Evolutionary conservation across 2,888 invertebrate genomes (phyloP), one percentile per base, ranked within the genome.

Genomic region (Busseola fusca): DNA sequence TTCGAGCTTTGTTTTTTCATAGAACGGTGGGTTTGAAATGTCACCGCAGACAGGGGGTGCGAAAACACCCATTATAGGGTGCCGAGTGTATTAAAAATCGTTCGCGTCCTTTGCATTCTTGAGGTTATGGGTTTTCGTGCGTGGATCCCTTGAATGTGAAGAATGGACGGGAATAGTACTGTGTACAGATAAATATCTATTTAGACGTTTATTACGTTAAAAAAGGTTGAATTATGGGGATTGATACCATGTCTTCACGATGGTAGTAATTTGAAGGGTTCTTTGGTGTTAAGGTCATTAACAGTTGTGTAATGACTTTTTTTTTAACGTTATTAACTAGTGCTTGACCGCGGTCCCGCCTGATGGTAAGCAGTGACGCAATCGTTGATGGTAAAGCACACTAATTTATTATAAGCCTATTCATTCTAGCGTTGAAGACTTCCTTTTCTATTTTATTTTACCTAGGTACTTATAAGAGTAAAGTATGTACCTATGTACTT

Each of bases 1-100:
- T 94, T 92, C 87, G 82, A 90, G 93, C 93, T 92, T 94, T 95
- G 94, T 95, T 95, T 95, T 95, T 95, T 94, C 94, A 93, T 93
- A 93, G 91, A 93, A 92, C 91, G 88, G 90, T 91, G 90, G 92
- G 92, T 94, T 93, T 93, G 92, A 95, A 95, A 95, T 95, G 95
- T 95, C 95, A 95, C 94, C 95, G 91, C 95, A 93, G 90, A 89
- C 88, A 87, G 91, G 95, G 89, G 93, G 95, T 93, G 94, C 91
- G 92, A 94, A 93, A 92, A 93, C 90, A 90, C 88, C 93, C 94
- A 95, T 94, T 93, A 95, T 90, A 89, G 94, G 94, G 95, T 91
- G 93, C 88, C 86, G 90, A 91, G 91, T 93, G 91, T 94, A 94
- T 95, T 95, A 95, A 95, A 95, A 95, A 95, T 92, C 93, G 93